phyloP scores from a whole-genome alignment of 2,797 vertebrate genomes.

The Chanos chanos region DNA sequence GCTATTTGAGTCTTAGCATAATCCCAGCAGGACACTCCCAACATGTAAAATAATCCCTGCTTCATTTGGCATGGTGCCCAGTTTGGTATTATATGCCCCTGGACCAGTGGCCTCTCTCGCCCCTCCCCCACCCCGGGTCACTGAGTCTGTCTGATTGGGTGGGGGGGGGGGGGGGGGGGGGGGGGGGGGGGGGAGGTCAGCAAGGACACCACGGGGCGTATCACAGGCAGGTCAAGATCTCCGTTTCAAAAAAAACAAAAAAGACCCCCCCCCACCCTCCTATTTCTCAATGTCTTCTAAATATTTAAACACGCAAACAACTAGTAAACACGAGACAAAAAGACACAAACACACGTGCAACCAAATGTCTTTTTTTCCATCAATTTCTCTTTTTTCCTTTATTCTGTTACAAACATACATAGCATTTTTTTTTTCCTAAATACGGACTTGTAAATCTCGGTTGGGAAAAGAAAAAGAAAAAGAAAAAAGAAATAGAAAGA shows the following conservation, averaged over 20 bases:
- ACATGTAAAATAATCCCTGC: conserved; percentile 53
- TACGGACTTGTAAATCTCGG: conserved; percentile 86
- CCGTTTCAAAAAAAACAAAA: too few relatives aligned
- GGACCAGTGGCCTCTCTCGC: conserved; percentile 39
- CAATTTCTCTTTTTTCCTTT: conserved; percentile 66
- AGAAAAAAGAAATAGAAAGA: conserved; percentile 59
- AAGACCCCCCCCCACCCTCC: not conserved
- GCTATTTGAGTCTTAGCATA: not conserved
- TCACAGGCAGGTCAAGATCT: too few relatives aligned
- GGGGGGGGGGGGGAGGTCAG: not conserved
- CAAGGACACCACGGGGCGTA: not conserved
- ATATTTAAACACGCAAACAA: not conserved
- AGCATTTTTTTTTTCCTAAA: conserved; percentile 84
- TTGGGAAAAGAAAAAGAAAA: conserved; percentile 69
- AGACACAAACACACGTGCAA: conserved; percentile 7
- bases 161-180: not conserved
- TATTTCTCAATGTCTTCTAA: not conserved
- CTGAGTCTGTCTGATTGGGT: not conserved
- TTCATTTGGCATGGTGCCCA: conserved; percentile 45
- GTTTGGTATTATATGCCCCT: conserved; percentile 44
- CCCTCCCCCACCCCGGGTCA: not conserved
- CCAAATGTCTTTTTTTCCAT: conserved; percentile 36
- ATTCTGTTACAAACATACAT: conserved; percentile 90
- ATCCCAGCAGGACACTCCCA: conserved; percentile 28
- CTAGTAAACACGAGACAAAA: not conserved